Conservation (phyloP, 2,888 invertebrate species). For the Achlya flavicornis region DNA sequence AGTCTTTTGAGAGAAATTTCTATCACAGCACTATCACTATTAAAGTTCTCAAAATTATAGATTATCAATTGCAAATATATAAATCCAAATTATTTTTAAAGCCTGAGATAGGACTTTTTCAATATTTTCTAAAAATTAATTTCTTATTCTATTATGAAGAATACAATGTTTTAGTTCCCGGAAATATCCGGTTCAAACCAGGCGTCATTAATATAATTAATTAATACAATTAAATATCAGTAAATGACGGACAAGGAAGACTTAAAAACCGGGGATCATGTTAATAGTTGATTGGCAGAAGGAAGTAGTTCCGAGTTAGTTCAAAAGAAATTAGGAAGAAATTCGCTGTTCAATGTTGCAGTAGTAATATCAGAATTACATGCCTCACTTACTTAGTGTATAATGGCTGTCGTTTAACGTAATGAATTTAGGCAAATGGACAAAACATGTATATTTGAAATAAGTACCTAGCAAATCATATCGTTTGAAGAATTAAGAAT, state of each 20-base stretch:
- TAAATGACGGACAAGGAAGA: neutral
- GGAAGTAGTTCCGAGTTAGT: conserved; percentile 2
- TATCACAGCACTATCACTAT: no score
- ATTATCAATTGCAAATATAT: no score
- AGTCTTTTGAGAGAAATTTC: no score
- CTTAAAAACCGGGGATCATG: neutral
- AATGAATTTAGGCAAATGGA: neutral
- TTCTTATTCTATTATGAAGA: no score
- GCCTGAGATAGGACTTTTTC: no score
- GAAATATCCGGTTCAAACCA: neutral
- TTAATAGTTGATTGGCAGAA: conserved; percentile 1
- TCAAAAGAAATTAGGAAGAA: conserved; percentile 6
- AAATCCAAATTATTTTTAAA: no score
- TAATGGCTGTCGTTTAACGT: neutral
- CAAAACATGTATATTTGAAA: no score
- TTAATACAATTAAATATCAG: neutral
- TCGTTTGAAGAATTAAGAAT: no score
- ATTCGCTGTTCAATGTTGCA: neutral
- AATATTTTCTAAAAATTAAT: no score
- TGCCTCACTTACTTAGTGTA: neutral
- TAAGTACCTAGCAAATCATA: neutral
- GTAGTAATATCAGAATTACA: neutral
- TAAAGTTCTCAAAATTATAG: no score
- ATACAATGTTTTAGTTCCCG: neutral
- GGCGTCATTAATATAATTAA: neutral